Conservation (phyloP, 2,113 vertebrate species). For the Megaceryle torquata region DNA sequence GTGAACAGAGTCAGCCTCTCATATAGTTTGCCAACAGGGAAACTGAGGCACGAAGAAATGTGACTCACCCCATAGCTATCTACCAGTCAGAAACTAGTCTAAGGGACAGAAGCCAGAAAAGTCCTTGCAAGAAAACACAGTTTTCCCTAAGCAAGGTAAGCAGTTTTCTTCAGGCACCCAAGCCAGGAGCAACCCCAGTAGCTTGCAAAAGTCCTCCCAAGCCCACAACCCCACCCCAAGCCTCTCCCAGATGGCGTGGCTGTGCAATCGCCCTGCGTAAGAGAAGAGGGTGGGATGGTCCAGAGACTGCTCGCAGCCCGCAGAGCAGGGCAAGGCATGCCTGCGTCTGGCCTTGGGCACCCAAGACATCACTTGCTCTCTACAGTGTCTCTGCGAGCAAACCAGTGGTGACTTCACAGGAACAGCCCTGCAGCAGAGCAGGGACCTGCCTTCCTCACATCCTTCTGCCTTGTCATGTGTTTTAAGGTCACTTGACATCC, state of each 20-base stretch:
- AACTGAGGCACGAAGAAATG: neutral
- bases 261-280: neutral
- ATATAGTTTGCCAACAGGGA: neutral
- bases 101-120: neutral
- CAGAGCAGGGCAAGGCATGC: neutral
- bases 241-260: neutral
- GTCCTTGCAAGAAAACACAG: neutral
- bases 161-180: neutral
- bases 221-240: neutral
- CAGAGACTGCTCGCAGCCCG: neutral
- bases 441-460: rapidly evolving
- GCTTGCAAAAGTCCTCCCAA: neutral
- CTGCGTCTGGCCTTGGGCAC: neutral
- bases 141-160: neutral
- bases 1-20: neutral
- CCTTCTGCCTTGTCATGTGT: neutral
- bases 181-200: neutral
- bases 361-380: neutral
- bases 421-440: rapidly evolving
- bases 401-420: rapidly evolving
- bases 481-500: neutral
- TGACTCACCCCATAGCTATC: neutral
- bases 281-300: neutral
- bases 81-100: neutral
- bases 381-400: rapidly evolving